Percentiles rank a stretch among this genome's conserved stretches.
Conservation (phyloP, 2,113 vertebrate genomes). For the Pogonocichla stellata region DNA sequence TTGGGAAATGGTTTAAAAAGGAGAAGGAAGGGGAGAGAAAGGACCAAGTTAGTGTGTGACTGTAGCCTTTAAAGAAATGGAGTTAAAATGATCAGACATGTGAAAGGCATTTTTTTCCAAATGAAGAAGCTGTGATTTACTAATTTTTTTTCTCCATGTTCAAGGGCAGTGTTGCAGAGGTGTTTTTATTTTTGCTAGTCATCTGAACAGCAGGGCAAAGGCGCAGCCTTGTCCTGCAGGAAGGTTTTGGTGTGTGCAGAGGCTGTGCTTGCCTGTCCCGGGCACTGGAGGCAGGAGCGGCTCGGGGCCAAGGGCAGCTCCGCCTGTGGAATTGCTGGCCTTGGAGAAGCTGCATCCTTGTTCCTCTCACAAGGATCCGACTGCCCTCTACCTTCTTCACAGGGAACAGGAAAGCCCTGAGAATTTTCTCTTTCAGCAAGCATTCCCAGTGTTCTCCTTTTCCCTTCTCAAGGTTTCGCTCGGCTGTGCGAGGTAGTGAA, state of each 20-base stretch:
- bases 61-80: background rate
- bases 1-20: background rate
- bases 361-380: background rate
- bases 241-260: background rate
- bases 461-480: background rate
- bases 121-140: background rate
- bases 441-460: background rate
- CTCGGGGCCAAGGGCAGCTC: background rate
- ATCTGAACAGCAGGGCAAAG: background rate
- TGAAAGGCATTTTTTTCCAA: background rate
- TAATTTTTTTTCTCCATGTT: background rate
- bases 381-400: background rate
- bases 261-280: accelerated
- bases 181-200: background rate
- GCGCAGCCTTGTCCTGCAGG: accelerated
- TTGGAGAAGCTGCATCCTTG: background rate
- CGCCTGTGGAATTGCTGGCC: accelerated
- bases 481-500: background rate
- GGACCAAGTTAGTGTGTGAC: no score
- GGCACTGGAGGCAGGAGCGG: background rate
- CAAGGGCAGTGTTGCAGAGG: background rate
- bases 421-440: background rate
- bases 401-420: background rate
- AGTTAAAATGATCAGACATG: background rate
- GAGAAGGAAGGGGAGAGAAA: background rate